Percentiles rank a stretch among this genome's conserved stretches.
Evolutionary conservation across 1,140 invertebrate genomes (phyloP).

Genomic region (Delia radicum): DNA sequence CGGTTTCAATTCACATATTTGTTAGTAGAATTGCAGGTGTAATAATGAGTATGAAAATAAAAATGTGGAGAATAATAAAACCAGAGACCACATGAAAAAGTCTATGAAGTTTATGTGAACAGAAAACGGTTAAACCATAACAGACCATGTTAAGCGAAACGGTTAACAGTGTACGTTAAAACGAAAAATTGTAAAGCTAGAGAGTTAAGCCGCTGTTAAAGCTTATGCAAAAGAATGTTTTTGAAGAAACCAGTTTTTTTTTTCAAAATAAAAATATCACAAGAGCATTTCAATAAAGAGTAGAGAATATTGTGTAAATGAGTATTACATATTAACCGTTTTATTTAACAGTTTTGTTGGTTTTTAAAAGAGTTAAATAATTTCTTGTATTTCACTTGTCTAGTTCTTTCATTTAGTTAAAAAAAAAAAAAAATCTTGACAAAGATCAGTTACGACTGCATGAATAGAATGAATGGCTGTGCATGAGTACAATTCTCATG

Average conservation of each 20-base stretch:
- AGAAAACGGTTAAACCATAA: background rate
- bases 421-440: background rate
- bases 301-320: too few species aligned
- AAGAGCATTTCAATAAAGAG: too few species aligned
- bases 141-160: background rate
- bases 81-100: background rate
- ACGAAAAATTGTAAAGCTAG: background rate
- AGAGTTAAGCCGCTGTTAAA: background rate
- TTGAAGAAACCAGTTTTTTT: background rate
- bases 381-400: background rate
- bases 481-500: background rate
- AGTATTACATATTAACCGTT: background rate
- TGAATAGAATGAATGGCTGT: background rate
- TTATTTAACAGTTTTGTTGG: background rate
- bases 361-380: background rate
- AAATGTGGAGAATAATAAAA: background rate
- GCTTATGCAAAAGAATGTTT: background rate
- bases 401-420: background rate
- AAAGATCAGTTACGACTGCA: background rate
- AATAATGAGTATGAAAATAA: background rate
- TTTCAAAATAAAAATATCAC: too few species aligned
- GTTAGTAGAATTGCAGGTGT: conserved; percentile 5
- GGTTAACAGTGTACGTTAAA: background rate
- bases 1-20: background rate
- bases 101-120: background rate